phyloP scores from a whole-genome alignment of 2,888 invertebrate species.

The Perithous albicinctus region DNA sequence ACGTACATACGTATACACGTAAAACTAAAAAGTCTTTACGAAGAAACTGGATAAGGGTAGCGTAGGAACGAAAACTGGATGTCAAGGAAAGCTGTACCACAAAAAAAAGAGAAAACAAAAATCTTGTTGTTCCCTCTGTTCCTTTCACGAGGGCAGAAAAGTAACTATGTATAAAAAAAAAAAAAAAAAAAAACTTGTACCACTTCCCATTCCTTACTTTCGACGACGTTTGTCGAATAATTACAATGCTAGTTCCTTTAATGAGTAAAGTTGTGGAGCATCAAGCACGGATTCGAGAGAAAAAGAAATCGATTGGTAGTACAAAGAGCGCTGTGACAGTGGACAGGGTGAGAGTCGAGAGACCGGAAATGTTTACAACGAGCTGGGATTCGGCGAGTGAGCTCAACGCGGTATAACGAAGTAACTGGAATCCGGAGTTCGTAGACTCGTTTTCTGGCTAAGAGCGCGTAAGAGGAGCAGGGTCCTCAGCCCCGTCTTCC shows the following conservation, averaged over 20 bases:
- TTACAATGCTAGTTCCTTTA: slow-evolving; percentile 60
- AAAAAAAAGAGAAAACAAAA: neutral
- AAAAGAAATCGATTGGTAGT: slow-evolving; percentile 57
- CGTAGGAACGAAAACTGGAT: slow-evolving; percentile 35
- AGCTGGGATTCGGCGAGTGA: slow-evolving; percentile 20
- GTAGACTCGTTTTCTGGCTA: slow-evolving; percentile 62
- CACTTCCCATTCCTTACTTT: slow-evolving; percentile 26
- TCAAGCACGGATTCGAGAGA: slow-evolving; percentile 37
- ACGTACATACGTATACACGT: slow-evolving; percentile 21
- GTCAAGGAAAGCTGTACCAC: slow-evolving; percentile 16
- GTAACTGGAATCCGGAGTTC: slow-evolving; percentile 66
- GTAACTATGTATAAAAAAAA: slow-evolving; percentile 45
- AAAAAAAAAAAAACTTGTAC: slow-evolving; percentile 42
- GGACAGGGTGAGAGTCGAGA: slow-evolving; percentile 54
- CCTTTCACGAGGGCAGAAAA: slow-evolving; percentile 5
- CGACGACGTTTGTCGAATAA: slow-evolving; percentile 61
- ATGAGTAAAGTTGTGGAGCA: slow-evolving; percentile 59
- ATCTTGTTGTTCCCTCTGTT: neutral
- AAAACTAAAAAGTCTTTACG: slow-evolving; percentile 55
- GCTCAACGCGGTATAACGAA: slow-evolving; percentile 63
- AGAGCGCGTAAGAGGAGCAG: slow-evolving; percentile 64
- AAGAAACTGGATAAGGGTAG: slow-evolving; percentile 56
- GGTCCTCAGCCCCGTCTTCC: slow-evolving; percentile 35
- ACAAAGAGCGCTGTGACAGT: slow-evolving; percentile 36
- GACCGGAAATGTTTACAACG: slow-evolving; percentile 66